Base-by-base conservation (phyloP, 2,888 invertebrate species). In the Aphidoletes aphidimyza region DNA sequence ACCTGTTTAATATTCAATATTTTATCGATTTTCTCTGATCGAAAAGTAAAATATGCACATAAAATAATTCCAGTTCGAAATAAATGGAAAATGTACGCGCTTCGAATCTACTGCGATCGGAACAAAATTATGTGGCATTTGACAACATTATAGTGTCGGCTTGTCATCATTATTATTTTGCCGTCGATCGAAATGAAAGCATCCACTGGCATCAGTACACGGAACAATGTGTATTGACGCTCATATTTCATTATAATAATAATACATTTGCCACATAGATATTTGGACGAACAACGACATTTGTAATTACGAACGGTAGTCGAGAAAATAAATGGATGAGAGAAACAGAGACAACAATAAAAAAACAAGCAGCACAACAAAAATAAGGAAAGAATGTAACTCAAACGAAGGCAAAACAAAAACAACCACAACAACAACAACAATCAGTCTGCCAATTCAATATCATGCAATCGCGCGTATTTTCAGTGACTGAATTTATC, bases 271-370 rank as follows among this genome's bases (percentile, higher is more conserved):
- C 69, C 69, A 69, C n/a, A 69, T 69, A 69, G 69, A 69, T 69
- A 17, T 34, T 30, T 69, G 34, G 30, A n/a, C n/a, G 69, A 69
- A 69, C 69, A 69, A 69, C n/a, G n/a, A n/a, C n/a, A n/a, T 30
- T 69, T 69, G 69, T 69, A 69, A 69, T 69, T 69, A 69, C 69
- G 69, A 69, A 69, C 69, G 69, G 69, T 69, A 69, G 69, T 69
- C 69, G 34, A 69, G 69, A 54, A 54, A 22, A 47, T 19, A 47
- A 17, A 47, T 11, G 19, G 47, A 47, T 17, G 17, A 47, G 6
- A 47, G 6, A 11, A 19, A 47, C 2, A 11, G 47, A 47, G 17
- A 47, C 17, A 47, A 19, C 8, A 19, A 47, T 3, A 47, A 19
- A 47, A 19, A 47, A 19, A 47, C n/a, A 19, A 47, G 47, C 8